Conservation (phyloP, 2,888 invertebrate genomes). For the Zelleria hepariella region DNA sequence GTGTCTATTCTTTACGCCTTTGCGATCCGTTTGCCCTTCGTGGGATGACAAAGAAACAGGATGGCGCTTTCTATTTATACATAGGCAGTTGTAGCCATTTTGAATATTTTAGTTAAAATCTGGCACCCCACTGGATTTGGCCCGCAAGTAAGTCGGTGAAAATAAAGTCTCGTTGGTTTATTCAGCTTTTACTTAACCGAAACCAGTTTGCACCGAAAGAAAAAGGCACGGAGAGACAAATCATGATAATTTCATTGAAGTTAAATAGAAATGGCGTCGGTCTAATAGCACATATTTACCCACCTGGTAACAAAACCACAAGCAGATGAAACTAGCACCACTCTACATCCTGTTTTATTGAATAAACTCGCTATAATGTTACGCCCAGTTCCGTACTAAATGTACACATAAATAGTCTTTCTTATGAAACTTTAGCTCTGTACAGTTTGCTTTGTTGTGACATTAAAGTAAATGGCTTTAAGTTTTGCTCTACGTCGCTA, state of each 20-base stretch:
- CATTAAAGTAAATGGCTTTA: background rate
- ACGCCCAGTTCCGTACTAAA: background rate
- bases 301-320: background rate
- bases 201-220: background rate
- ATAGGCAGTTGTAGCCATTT: background rate
- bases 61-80: background rate
- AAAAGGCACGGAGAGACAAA: background rate
- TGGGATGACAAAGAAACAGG: background rate
- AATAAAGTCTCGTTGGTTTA: background rate
- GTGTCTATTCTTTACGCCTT: background rate
- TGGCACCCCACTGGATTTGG: background rate
- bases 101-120: background rate
- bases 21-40: background rate
- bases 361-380: background rate
- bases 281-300: background rate
- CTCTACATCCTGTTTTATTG: background rate
- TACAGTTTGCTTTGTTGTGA: background rate
- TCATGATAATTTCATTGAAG: background rate
- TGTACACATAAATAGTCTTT: background rate
- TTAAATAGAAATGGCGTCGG: background rate
- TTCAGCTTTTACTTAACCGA: background rate
- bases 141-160: background rate
- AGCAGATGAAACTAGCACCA: background rate
- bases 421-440: background rate
- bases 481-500: background rate